Evolutionary conservation across 2,888 invertebrate species (phyloP).

Genomic region (Callyntrura guangdongensis): DNA sequence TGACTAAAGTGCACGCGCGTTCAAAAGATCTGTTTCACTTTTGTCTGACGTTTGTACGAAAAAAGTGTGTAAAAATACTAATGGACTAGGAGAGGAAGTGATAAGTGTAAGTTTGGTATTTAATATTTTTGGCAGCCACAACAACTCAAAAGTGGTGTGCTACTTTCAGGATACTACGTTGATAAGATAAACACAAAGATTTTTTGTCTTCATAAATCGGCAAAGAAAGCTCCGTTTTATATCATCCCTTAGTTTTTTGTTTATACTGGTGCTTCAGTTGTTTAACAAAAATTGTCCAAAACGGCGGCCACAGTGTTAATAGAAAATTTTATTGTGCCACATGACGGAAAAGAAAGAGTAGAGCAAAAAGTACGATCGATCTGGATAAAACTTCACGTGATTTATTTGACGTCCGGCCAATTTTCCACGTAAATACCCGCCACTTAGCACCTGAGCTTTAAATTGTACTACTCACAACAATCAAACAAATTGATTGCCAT

Average conservation of each 20-base stretch:
- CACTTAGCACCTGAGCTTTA: not conserved
- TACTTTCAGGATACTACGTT: conserved; percentile 50
- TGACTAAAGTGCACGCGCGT: conserved; percentile 8
- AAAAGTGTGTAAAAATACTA: conserved; percentile 7
- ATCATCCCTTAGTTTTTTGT: not conserved
- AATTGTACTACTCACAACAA: not conserved
- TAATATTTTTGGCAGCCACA: conserved; percentile 56
- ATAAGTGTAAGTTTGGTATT: conserved; percentile 49
- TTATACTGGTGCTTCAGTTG: not conserved
- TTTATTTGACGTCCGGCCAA: too few relatives aligned
- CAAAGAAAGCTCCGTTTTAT: not conserved
- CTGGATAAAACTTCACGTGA: too few relatives aligned
- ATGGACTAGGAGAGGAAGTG: conserved; percentile 41
- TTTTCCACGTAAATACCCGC: not conserved
- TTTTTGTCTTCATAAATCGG: conserved; percentile 10
- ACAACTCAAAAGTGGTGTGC: conserved; percentile 53
- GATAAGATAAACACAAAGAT: conserved; percentile 45
- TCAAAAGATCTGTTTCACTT: conserved; percentile 21
- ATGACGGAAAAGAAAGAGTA: not conserved
- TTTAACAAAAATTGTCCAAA: too few relatives aligned
- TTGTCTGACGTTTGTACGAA: not conserved
- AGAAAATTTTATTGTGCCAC: too few relatives aligned
- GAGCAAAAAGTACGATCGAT: not conserved
- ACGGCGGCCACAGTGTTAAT: too few relatives aligned
- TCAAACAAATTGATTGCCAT: not conserved